Conservation (phyloP, 2,113 vertebrate genomes). For the Chascanopsetta lugubris region DNA sequence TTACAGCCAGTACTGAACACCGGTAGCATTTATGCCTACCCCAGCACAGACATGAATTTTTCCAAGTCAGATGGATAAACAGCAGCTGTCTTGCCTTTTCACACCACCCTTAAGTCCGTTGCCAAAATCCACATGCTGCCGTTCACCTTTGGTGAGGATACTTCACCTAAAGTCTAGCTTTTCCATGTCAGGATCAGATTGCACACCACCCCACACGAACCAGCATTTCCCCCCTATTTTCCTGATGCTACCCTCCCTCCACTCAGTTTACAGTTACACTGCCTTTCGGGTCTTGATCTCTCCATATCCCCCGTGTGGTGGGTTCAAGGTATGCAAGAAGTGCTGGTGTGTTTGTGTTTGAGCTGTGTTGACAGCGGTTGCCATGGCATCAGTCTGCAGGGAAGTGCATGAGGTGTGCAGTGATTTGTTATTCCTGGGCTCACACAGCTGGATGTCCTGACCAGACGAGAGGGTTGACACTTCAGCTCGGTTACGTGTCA, state of each 20-base stretch:
- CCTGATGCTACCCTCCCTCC: slow-evolving; percentile 50
- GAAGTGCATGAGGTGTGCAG: slow-evolving; percentile 63
- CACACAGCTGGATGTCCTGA: slow-evolving; percentile 70
- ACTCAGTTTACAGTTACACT: slow-evolving; percentile 72
- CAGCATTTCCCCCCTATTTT: slow-evolving; percentile 75
- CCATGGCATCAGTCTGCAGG: slow-evolving; percentile 64
- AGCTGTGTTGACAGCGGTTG: slow-evolving; percentile 67
- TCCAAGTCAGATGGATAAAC: slow-evolving; percentile 62
- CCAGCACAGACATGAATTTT: not conserved
- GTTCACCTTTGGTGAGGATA: slow-evolving; percentile 58
- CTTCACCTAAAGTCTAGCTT: slow-evolving; percentile 52
- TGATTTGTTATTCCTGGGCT: slow-evolving; percentile 58
- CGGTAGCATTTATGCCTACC: slow-evolving; percentile 24
- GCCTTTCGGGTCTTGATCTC: slow-evolving; percentile 53
- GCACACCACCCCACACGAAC: slow-evolving; percentile 37
- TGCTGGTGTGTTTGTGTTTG: slow-evolving; percentile 67
- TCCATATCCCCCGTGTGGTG: slow-evolving; percentile 42
- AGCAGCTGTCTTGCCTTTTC: slow-evolving; percentile 76
- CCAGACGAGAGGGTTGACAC: slow-evolving; percentile 53
- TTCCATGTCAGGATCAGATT: slow-evolving; percentile 51
- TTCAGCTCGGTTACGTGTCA: slow-evolving; percentile 54
- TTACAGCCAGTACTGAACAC: not conserved
- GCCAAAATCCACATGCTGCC: slow-evolving; percentile 11
- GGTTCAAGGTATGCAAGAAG: slow-evolving; percentile 60
- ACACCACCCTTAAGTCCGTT: slow-evolving; percentile 9